Conservation (phyloP, 2,888 invertebrate species). For the Caradrina clavipalpis region DNA sequence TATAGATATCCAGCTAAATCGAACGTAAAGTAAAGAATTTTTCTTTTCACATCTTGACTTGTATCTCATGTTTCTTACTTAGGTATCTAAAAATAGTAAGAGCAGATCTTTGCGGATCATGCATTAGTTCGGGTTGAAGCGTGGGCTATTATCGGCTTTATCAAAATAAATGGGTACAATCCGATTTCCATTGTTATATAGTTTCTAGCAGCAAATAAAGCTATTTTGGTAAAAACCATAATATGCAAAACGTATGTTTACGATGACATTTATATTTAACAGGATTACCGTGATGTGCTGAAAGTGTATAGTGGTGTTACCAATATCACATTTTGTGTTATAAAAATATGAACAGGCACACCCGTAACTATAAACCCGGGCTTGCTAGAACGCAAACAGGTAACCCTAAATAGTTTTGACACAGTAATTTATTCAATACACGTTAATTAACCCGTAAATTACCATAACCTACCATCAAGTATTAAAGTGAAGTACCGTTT, state of each 20-base stretch:
- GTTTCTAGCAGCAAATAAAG: neutral
- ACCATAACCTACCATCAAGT: constrained; percentile 30
- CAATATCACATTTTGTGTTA: neutral
- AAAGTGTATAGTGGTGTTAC: neutral
- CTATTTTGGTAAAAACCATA: neutral
- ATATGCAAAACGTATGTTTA: too few species aligned
- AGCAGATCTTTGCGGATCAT: neutral
- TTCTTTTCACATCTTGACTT: neutral
- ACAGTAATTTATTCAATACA: constrained; percentile 7
- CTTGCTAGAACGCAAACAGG: neutral
- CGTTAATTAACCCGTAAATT: constrained; percentile 42
- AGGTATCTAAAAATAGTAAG: constrained; percentile 15
- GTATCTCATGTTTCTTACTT: constrained; percentile 1
- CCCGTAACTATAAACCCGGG: too few species aligned
- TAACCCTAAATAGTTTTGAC: neutral
- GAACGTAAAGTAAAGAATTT: neutral
- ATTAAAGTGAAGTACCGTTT: constrained; percentile 56
- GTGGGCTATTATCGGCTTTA: constrained; percentile 29
- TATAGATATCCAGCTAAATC: neutral
- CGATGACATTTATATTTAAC: neutral
- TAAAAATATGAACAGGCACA: neutral
- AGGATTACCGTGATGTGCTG: neutral
- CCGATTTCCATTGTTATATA: constrained; percentile 10
- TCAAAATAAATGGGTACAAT: constrained; percentile 25
- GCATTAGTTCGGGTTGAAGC: constrained; percentile 12